Base-by-base conservation (phyloP, 2,888 invertebrate species). In the Ganaspis brasiliensis region DNA sequence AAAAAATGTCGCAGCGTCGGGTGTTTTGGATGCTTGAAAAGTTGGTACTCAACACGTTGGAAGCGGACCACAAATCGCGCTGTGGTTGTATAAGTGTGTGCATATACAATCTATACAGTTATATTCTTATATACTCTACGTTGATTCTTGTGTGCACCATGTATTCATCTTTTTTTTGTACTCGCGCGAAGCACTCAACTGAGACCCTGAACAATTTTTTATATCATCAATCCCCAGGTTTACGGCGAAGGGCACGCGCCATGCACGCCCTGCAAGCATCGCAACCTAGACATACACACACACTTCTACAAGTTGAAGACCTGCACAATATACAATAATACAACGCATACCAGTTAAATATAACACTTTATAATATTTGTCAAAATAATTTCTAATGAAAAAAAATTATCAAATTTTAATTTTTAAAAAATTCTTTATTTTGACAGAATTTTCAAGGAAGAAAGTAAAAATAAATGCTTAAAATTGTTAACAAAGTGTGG, bases 201-300 rank as follows among this genome's bases (percentile, higher is more conserved):
- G 74, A 73, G 74, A 63, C 75, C 35, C 72, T 63, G 77, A 75
- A 74, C 80, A 77, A 76, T 86, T 86, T 84, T 86, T 86, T 87
- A 85, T 84, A 82, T 79, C 35, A 57, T 52, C 52, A 77, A 70
- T 76, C 78, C 67, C 73, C 75, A 79, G 78, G 80, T 81, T 83
- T 83, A 81, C 78, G 78, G 81, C 72, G 78, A 72, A 80, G 73
- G 87, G 85, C 88, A 89, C 87, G 88, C 87, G 87, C 81, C 81
- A 77, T 82, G 86, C 87, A 85, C 88, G 86, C 86, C 85, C 83
- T 83, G 81, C 79, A 86, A 88, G 85, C 86, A 88, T 86, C 86
- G 85, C 85, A 84, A 78, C n/a, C 49, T 16, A 77, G 73, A 59
- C 74, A 75, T 1, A 52, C 19, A 52, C 52, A 49, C 16, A n/a